Base-by-base conservation (phyloP, 2,888 invertebrate genomes). In the Agelastica alni region DNA sequence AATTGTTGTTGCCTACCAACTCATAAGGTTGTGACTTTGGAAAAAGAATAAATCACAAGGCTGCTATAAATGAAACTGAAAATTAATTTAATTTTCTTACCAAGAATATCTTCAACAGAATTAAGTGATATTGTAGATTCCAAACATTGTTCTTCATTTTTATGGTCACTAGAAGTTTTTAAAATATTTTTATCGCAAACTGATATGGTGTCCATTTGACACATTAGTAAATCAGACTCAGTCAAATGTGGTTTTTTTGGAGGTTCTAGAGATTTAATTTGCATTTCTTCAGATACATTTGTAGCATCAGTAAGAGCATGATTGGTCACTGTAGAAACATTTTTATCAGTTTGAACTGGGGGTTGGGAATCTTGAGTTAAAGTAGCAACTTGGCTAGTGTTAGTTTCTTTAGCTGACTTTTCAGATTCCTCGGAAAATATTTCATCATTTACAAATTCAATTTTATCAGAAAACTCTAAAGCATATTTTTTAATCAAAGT, bases 191-290 rank as follows among this genome's bases (percentile, higher is more conserved):
- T 46, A 46, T 41, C 51, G 17, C 60, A 60, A 36, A 59, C 48
- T 4, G 69, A 64, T 51, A 68, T 66, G 2, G 73, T 74, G 22
- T 71, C 71, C 64, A 68, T 66, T 37, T 59, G 59, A 34, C 65
- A 62, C 16, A 68, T 62, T 9, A 64, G 61, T 44, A 76, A 70
- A 60, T 69, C 67, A 2, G 66, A 62, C 13, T 69, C 67, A 6
- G 66, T 68, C 4, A 70, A 49, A 20, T 60, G 47, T 0, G 64
- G 62, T 36, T 63, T 70, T 41, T 64, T 56, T 2, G 66, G 66
- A 18, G 64, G 31, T 34, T 69, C 64, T 2, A 37, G 46, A 28
- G 41, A 54, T 14, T 30, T 41, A 5, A 34, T 22, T 6, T 26
- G 26, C 4, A 20, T 6, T 18, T 14, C 14, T 4, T 4, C 32